phyloP scores from a whole-genome alignment of 2,888 invertebrate genomes.

The Callimorpha dominula region DNA sequence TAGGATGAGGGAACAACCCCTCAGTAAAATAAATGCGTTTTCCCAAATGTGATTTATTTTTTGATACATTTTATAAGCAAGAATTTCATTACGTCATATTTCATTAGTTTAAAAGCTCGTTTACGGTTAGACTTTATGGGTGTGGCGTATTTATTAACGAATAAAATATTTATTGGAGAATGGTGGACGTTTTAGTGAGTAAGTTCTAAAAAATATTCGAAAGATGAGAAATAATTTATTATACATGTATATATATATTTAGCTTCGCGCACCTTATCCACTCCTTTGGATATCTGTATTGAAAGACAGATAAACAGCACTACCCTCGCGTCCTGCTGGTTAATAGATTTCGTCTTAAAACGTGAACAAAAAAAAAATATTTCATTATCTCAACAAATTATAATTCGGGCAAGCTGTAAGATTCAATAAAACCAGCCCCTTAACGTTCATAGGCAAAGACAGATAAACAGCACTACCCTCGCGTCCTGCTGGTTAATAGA shows the following conservation, averaged over 20 bases:
- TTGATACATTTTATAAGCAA: slow-evolving; percentile 60
- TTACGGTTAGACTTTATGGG: slow-evolving; percentile 41
- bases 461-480: too few relatives aligned
- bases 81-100: slow-evolving; percentile 61
- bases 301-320: too few relatives aligned
- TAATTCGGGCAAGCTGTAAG: slow-evolving; percentile 30
- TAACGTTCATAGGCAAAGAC: slow-evolving; percentile 20
- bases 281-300: too few relatives aligned
- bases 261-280: too few relatives aligned
- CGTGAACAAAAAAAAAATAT: not conserved
- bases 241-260: too few relatives aligned
- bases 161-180: slow-evolving; percentile 21
- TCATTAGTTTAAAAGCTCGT: slow-evolving; percentile 45
- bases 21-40: slow-evolving; percentile 71
- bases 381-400: slow-evolving; percentile 14
- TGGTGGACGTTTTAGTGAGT: not conserved
- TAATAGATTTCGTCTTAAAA: not conserved
- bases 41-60: slow-evolving; percentile 72
- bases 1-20: slow-evolving; percentile 64
- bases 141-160: slow-evolving; percentile 13
- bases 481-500: not conserved
- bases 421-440: slow-evolving; percentile 45
- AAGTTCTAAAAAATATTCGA: not conserved
- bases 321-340: not conserved
- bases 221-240: not conserved